These are phyloP conservation scores for Eptesicus fuscus DNA, from an alignment of 2,113 vertebrate species.

Conservation along the genomic window DNA sequence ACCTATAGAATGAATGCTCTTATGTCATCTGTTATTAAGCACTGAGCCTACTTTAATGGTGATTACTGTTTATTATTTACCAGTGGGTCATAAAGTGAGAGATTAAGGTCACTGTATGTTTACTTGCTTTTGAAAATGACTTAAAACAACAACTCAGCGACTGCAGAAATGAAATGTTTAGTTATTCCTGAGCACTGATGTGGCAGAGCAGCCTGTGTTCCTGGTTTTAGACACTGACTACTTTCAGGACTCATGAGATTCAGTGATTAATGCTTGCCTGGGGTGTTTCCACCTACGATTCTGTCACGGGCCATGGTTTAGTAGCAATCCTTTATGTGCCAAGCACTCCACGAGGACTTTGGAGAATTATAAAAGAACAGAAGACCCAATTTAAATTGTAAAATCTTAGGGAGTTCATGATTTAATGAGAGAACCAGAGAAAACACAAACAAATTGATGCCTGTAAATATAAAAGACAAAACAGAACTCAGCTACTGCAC, in stretches of 20 bases:
- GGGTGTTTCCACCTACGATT: not conserved
- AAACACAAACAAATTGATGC: not conserved
- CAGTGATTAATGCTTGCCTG: not conserved
- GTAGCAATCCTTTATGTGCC: not conserved
- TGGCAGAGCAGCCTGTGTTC: not conserved
- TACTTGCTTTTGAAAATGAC: constrained; percentile 8
- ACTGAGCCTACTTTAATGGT: not conserved
- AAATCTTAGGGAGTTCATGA: not conserved
- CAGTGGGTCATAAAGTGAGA: not conserved
- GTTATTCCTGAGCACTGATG: not conserved
- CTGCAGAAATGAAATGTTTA: not conserved
- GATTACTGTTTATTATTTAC: not conserved
- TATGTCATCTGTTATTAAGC: not conserved
- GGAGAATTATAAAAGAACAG: not conserved
- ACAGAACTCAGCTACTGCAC: not conserved
- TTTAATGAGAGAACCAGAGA: not conserved
- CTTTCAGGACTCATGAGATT: constrained; percentile 16
- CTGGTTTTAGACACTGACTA: not conserved
- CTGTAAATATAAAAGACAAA: not conserved
- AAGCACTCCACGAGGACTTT: not conserved
- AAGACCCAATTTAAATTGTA: not conserved
- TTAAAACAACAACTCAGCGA: not conserved
- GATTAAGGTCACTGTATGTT: not conserved
- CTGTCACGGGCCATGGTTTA: not conserved
- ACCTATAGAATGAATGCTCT: not conserved